Base-by-base conservation (phyloP, 2,797 vertebrate genomes). In the Tachyglossus aculeatus region DNA sequence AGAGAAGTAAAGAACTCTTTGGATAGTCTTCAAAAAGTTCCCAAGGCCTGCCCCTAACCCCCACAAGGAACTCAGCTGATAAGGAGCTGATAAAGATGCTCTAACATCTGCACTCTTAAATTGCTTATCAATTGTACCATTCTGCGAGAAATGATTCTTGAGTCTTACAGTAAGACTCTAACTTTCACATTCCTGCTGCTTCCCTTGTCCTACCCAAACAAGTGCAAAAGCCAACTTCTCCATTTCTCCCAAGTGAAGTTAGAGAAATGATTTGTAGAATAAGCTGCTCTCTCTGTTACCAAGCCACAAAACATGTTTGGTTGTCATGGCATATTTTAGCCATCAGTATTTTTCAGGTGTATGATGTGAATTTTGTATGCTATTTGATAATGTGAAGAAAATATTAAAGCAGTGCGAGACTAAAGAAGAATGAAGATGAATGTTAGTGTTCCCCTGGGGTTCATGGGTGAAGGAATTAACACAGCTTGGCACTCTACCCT, bases 391-490 rank as follows among this genome's bases (percentile, higher is more conserved):
- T 79, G 77, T 71, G 67, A 54, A 71, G 80, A 82, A 85, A 77
- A 81, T 78, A 87, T 90, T 89, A 90, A 89, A 88, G 86, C 88
- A 78, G 77, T 79, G 86, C 90, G 86, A 83, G 86, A 91, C 87
- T 84, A 77, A 78, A 81, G 84, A 85, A 83, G 85, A 90, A 91
- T 86, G 89, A 91, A 89, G 88, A 93, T 88, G 90, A 92, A 91
- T 92, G 90, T 88, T 77, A 83, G 85, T 78, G 86, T 87, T 92
- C 92, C 92, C 91, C 86, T 87, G 92, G 88, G 92, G 91, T 93
- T 93, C 91, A 92, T 88, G 93, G 93, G 92, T 93, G 91, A 93
- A 91, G 92, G 93, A 93, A 93, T 94, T 93, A 94, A 93, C 93
- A 90, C 91, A 92, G 92, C 89, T 84, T 92, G 93, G 91, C 93